Conservation (phyloP, 2,113 vertebrate genomes). For the Brachypodius melanocephalos region DNA sequence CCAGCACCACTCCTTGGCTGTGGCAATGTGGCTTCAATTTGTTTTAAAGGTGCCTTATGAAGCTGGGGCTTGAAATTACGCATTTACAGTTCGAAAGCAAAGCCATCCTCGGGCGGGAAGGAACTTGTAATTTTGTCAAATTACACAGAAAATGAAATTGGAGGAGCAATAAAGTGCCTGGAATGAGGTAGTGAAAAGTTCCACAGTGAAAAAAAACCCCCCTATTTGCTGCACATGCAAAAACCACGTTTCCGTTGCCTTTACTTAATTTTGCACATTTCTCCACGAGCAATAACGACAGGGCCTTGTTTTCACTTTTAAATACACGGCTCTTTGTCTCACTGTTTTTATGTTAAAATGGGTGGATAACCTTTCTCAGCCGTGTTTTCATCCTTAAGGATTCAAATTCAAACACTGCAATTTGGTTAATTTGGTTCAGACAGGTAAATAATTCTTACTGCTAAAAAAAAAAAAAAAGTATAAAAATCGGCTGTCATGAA, state of each 20-base stretch:
- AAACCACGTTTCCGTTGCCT: neutral
- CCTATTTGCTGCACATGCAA: neutral
- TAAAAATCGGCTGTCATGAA: constrained; percentile 32
- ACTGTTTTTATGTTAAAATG: neutral
- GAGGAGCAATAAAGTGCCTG: constrained; percentile 39
- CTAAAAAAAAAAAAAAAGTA: neutral
- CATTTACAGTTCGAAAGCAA: constrained; percentile 35
- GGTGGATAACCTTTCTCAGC: neutral
- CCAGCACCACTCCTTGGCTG: neutral
- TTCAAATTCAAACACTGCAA: constrained; percentile 8
- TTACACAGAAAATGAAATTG: constrained; percentile 53
- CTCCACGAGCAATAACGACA: neutral
- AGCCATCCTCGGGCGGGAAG: neutral
- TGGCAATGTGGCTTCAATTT: constrained; percentile 31
- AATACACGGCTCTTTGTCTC: constrained; percentile 21
- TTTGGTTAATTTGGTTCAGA: constrained; percentile 34
- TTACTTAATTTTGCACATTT: neutral
- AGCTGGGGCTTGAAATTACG: neutral
- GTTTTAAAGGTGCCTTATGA: neutral
- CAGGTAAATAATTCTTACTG: constrained; percentile 39
- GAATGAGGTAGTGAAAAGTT: constrained; percentile 46
- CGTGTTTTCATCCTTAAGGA: neutral
- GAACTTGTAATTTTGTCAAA: constrained; percentile 55
- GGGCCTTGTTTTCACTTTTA: neutral
- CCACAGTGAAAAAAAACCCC: neutral